phyloP scores from a whole-genome alignment of 2,888 invertebrate genomes.

The Stenoptilia bipunctidactyla region DNA sequence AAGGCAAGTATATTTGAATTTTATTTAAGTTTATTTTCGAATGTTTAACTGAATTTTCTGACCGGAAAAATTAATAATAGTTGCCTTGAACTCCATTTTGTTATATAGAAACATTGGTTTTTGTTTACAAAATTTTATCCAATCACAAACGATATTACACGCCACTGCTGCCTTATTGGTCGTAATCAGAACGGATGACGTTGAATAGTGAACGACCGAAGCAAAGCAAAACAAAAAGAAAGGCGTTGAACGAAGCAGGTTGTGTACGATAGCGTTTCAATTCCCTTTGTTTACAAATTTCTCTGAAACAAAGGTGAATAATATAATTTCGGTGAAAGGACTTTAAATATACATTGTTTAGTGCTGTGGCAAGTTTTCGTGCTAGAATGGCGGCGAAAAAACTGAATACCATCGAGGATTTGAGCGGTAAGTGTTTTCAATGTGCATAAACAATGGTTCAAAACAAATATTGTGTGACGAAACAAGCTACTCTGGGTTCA shows the following conservation, averaged over 20 bases:
- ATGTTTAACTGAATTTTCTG: too few species aligned
- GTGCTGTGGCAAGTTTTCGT: constrained; percentile 19
- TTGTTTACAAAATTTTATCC: constrained; percentile 27
- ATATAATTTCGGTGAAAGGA: background rate
- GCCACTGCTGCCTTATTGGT: constrained; percentile 22
- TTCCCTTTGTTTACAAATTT: background rate
- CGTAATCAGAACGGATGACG: constrained; percentile 8
- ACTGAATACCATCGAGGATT: constrained; percentile 60
- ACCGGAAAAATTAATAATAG: too few species aligned
- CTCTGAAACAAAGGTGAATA: background rate
- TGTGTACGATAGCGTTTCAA: constrained; percentile 7
- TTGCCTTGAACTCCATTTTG: too few species aligned
- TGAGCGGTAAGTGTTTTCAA: constrained; percentile 49
- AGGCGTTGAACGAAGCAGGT: constrained; percentile 5
- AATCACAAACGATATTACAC: constrained; percentile 20
- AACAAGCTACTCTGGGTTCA: constrained; percentile 20
- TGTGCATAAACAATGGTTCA: constrained; percentile 41
- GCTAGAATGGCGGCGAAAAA: constrained; percentile 55
- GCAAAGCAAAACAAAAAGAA: constrained; percentile 14
- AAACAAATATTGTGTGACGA: constrained; percentile 31
- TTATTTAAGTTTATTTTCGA: too few species aligned
- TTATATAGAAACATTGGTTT: constrained; percentile 21
- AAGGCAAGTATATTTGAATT: too few species aligned
- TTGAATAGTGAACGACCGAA: background rate
- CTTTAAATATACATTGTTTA: constrained; percentile 14